Evolutionary conservation across 2,113 vertebrate genomes (phyloP).

Genomic region (Anser brachyrhynchus): DNA sequence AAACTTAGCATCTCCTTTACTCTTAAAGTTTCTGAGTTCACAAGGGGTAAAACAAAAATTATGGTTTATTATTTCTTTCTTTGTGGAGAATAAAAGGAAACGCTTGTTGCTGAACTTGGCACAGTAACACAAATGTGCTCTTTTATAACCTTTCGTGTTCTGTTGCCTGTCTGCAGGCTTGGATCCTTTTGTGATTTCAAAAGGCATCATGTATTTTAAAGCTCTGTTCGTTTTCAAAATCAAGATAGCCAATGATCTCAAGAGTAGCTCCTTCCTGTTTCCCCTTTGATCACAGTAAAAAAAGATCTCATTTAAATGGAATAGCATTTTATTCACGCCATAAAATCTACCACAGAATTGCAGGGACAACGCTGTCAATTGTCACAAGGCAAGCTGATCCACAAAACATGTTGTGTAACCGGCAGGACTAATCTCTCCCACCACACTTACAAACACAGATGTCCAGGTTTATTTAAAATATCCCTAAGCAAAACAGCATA

Average conservation of each 20-base stretch:
- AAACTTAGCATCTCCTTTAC: background rate
- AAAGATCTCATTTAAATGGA: background rate
- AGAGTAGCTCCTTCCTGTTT: background rate
- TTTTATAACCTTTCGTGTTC: background rate
- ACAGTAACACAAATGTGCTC: background rate
- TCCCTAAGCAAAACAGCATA: background rate
- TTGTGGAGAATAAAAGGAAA: background rate
- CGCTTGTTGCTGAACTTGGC: background rate
- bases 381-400: slow-evolving; percentile 10
- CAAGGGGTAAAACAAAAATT: background rate
- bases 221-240: background rate
- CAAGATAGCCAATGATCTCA: background rate
- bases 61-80: background rate
- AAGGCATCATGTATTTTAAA: background rate
- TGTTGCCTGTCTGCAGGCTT: background rate
- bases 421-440: slow-evolving; percentile 22
- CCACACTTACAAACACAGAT: slow-evolving; percentile 23
- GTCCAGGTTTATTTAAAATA: slow-evolving; percentile 52
- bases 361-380: background rate
- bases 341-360: background rate
- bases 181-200: background rate
- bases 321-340: background rate
- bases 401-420: background rate
- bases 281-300: background rate
- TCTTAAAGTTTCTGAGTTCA: background rate